Percentiles rank a stretch among this genome's conserved stretches.
Evolutionary conservation across 1,140 invertebrate genomes (phyloP).

Genomic region (Meloidogyne hapla): DNA sequence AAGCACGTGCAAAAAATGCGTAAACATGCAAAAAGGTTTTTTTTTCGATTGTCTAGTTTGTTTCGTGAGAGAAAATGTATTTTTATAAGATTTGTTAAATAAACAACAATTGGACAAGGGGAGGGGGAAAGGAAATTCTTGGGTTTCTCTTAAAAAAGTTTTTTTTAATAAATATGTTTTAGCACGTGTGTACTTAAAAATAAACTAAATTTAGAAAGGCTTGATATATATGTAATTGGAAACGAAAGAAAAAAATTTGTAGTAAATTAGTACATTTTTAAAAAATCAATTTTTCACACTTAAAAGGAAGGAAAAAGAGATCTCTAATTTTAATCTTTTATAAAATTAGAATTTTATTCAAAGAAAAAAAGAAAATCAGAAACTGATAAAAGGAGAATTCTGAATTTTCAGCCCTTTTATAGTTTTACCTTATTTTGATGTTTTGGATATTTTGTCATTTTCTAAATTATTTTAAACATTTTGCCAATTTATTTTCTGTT

Average conservation of each 20-base stretch:
- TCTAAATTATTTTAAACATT: no score
- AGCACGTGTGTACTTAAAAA: conserved; percentile 5
- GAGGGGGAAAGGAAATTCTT: background rate
- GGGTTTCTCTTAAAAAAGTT: background rate
- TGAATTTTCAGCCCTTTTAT: no score
- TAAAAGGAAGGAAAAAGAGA: background rate
- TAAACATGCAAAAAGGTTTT: conserved; percentile 1
- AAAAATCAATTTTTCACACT: background rate
- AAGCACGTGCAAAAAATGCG: conserved; percentile 5
- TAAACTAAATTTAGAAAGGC: conserved; percentile 13
- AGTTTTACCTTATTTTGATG: no score
- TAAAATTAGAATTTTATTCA: no score
- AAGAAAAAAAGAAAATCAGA: no score
- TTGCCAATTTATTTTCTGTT: no score
- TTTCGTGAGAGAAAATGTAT: background rate
- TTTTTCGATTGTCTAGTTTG: background rate
- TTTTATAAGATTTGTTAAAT: background rate
- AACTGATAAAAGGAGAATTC: no score
- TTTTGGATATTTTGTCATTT: no score
- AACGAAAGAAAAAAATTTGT: background rate
- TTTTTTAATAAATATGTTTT: background rate
- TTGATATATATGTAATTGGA: background rate
- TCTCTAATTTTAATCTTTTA: no score
- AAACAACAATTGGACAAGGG: background rate
- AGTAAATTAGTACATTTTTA: background rate